Conservation (phyloP, 2,888 invertebrate genomes). For the Netelia fuscicornis region DNA sequence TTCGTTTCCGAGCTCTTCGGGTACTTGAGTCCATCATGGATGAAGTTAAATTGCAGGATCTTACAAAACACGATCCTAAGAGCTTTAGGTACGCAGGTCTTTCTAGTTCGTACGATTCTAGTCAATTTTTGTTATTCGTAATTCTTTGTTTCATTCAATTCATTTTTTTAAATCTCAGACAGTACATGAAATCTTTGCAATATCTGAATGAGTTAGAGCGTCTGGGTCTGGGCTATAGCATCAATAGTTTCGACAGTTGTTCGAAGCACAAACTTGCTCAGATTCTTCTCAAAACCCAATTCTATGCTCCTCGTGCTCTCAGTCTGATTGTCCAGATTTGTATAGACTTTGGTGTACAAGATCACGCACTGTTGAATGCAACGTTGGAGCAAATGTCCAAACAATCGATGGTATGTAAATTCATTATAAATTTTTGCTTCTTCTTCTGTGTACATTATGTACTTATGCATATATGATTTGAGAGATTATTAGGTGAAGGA, state of each 20-base stretch:
- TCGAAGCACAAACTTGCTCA: constrained; percentile 77
- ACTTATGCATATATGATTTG: background rate
- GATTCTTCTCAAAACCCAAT: constrained; percentile 75
- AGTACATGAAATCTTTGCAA: constrained; percentile 79
- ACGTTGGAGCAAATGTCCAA: constrained; percentile 76
- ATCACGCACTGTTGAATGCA: constrained; percentile 75
- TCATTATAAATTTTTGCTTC: background rate
- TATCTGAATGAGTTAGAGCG: constrained; percentile 81
- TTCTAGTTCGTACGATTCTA: constrained; percentile 6
- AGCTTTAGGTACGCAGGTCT: constrained; percentile 75
- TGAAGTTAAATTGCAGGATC: constrained; percentile 75
- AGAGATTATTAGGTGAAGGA: constrained; percentile 73
- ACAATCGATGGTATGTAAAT: constrained; percentile 74
- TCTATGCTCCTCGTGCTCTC: constrained; percentile 74
- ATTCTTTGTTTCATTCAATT: constrained; percentile 20
- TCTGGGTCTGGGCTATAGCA: constrained; percentile 80
- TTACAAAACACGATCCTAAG: constrained; percentile 77
- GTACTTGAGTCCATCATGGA: constrained; percentile 80
- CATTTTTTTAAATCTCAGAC: constrained; percentile 72
- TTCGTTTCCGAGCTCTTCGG: constrained; percentile 81
- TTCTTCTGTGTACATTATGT: background rate
- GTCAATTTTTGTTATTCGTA: constrained; percentile 5
- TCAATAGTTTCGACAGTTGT: constrained; percentile 77
- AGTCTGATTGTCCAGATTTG: constrained; percentile 77
- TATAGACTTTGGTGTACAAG: constrained; percentile 77